Evolutionary conservation across 2,797 vertebrate species (phyloP).

Genomic region (Gephyroberyx darwinii): DNA sequence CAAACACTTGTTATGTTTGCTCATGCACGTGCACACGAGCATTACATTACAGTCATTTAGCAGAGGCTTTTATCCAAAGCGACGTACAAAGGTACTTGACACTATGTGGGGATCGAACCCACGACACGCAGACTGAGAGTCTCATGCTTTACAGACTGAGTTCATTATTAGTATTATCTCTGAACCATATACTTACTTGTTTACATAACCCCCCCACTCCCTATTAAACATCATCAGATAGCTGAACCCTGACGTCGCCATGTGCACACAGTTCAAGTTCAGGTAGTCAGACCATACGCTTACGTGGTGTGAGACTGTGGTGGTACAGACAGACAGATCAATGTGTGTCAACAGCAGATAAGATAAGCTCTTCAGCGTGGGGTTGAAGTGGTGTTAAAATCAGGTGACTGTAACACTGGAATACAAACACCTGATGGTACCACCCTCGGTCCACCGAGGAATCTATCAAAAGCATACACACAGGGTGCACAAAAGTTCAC

Average conservation of each 20-base stretch:
- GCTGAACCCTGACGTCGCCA: conserved; percentile 48
- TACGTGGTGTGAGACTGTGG: conserved; percentile 9
- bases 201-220: conserved; percentile 7
- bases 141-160: too few relatives aligned
- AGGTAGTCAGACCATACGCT: conserved; percentile 7
- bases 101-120: too few relatives aligned
- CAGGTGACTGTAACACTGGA: neutral
- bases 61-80: too few relatives aligned
- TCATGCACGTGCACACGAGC: neutral
- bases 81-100: too few relatives aligned
- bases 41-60: too few relatives aligned
- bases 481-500: too few relatives aligned
- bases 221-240: neutral
- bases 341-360: conserved; percentile 73
- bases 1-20: conserved; percentile 37
- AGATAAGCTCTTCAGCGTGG: conserved; percentile 58
- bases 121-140: neutral
- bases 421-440: neutral
- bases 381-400: conserved; percentile 6
- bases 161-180: conserved; percentile 38
- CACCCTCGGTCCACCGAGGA: too few relatives aligned
- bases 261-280: conserved; percentile 59
- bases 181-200: conserved; percentile 24
- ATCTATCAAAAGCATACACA: too few relatives aligned
- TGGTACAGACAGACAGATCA: conserved; percentile 47